These are phyloP conservation scores for Brachymystax lenok DNA, from an alignment of 2,797 vertebrate species.

Conservation along the genomic window DNA sequence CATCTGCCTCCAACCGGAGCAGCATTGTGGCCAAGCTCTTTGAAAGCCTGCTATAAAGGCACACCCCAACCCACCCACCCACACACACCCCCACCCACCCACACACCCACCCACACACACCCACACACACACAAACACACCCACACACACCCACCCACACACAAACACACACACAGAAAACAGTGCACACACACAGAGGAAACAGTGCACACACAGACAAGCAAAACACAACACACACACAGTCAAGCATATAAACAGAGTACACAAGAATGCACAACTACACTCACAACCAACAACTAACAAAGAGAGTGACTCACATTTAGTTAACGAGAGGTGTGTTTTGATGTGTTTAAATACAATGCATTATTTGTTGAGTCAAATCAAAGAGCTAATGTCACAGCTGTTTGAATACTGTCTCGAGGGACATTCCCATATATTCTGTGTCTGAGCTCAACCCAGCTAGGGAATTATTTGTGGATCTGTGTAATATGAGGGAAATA, in stretches of 20 bases:
- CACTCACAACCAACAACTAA: too few species aligned
- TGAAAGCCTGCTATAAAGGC: constrained; percentile 26
- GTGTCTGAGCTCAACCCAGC: constrained; percentile 33
- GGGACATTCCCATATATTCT: constrained; percentile 35
- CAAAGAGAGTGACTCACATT: not conserved
- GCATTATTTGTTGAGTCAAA: not conserved
- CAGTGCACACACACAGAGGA: constrained; percentile 5
- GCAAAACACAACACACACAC: not conserved
- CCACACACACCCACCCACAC: constrained; percentile 19
- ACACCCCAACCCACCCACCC: constrained; percentile 1
- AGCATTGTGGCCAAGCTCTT: constrained; percentile 33
- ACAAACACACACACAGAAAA: constrained; percentile 4
- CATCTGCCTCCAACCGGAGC: constrained; percentile 63
- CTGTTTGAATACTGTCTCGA: not conserved
- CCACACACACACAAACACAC: constrained; percentile 21
- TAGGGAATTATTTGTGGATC: constrained; percentile 27
- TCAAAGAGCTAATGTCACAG: constrained; percentile 15
- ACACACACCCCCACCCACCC: constrained; percentile 5
- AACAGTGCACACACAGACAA: not conserved
- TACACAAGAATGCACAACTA: too few species aligned
- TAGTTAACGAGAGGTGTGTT: not conserved
- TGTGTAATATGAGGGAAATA: too few species aligned
- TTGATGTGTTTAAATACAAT: not conserved
- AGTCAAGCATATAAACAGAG: not conserved
- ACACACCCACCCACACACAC: constrained; percentile 4